Percentiles rank a stretch among this genome's conserved stretches.
phyloP scores from a whole-genome alignment of 1,140 invertebrate species.

The Bradysia coprophila region DNA sequence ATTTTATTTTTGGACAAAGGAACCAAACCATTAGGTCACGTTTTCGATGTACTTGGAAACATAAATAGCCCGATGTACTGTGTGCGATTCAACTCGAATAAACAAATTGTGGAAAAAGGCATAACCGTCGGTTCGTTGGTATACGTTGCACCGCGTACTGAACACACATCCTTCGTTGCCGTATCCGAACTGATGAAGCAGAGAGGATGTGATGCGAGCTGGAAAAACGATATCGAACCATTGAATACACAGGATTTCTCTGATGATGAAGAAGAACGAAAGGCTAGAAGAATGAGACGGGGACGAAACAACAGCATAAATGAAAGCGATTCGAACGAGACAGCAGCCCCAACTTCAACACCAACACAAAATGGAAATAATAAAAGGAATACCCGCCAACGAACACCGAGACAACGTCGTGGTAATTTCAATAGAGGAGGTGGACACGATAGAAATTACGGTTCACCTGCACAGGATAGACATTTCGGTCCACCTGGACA shows the following conservation, averaged over 20 bases:
- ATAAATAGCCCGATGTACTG: conserved; percentile 62
- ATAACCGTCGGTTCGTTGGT: conserved; percentile 46
- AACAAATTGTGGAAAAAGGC: conserved; percentile 46
- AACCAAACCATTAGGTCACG: conserved; percentile 46
- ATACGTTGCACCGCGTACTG: conserved; percentile 56
- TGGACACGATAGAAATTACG: no score
- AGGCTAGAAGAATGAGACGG: no score
- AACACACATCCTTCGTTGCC: conserved; percentile 58
- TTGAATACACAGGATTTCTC: conserved; percentile 61
- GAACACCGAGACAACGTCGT: no score
- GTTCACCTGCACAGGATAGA: no score
- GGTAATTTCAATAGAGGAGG: no score
- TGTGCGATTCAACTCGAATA: conserved; percentile 58
- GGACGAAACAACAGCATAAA: no score
- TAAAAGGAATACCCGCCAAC: no score
- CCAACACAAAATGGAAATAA: no score
- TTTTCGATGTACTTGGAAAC: conserved; percentile 82
- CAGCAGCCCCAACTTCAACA: no score
- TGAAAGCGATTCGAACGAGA: no score
- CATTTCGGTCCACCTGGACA: no score
- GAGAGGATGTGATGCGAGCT: conserved; percentile 66
- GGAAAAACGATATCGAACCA: conserved; percentile 65
- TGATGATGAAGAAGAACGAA: conserved; percentile 69
- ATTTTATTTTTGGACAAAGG: conserved; percentile 63
- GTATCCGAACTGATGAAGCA: conserved; percentile 47